Evolutionary conservation across 2,113 vertebrate species (phyloP).

Genomic region (Archilochus colubris): DNA sequence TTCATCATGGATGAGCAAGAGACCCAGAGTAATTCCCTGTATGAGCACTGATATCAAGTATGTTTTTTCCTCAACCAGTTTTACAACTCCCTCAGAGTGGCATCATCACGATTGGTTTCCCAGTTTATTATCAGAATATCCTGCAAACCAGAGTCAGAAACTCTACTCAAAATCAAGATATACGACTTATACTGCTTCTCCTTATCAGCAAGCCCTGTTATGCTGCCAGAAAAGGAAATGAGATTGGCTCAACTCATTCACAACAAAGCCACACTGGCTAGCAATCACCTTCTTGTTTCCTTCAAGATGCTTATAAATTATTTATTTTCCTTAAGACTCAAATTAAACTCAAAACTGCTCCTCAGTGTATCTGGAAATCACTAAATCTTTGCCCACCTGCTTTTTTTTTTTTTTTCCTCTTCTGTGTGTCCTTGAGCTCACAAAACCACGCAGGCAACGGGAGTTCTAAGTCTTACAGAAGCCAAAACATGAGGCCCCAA

Average conservation of each 20-base stretch:
- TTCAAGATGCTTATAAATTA: conserved; percentile 14
- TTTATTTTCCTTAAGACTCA: not conserved
- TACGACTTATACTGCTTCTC: not conserved
- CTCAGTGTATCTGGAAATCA: not conserved
- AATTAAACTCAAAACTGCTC: conserved; percentile 18
- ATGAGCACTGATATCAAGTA: not conserved
- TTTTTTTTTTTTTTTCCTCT: not conserved
- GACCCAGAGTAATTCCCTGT: not conserved
- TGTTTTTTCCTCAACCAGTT: conserved; percentile 15
- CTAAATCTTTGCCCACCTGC: not conserved
- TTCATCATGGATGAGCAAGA: conserved; percentile 17
- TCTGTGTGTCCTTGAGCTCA: not conserved
- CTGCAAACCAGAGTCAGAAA: conserved; percentile 16
- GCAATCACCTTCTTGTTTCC: not conserved
- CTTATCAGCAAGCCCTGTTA: conserved; percentile 27
- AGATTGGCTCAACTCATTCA: conserved; percentile 23
- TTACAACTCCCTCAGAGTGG: not conserved
- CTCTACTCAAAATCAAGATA: conserved; percentile 41
- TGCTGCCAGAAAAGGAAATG: conserved; percentile 46
- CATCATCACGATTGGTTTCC: not conserved
- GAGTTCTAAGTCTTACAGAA: not conserved
- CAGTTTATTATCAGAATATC: conserved; percentile 49
- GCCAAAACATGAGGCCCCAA: rapidly evolving
- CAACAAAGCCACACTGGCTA: not conserved
- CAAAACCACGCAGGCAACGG: not conserved